Conservation (phyloP, 2,888 invertebrate species). For the Drosophila longiperda region DNA sequence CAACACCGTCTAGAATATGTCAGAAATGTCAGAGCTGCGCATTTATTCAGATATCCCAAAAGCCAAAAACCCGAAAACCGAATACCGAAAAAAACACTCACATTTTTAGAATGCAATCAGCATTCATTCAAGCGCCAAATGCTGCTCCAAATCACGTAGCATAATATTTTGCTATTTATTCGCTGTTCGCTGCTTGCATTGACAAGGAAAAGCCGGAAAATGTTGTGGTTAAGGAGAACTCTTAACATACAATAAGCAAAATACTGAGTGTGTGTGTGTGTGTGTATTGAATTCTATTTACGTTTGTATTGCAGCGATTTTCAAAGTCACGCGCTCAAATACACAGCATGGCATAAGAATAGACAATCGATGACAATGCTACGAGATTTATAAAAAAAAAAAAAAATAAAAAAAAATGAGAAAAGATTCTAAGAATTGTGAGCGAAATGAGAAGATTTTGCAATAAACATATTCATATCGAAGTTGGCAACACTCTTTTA, state of each 20-base stretch:
- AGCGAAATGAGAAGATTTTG: not conserved
- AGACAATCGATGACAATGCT: slow-evolving; percentile 60
- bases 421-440: not conserved
- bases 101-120: slow-evolving; percentile 55
- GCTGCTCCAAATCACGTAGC: slow-evolving; percentile 73
- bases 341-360: slow-evolving; percentile 31
- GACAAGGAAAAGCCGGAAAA: slow-evolving; percentile 61
- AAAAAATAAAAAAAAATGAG: slow-evolving; percentile 7
- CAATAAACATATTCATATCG: not conserved
- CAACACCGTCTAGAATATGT: not conserved
- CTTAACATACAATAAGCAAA: slow-evolving; percentile 15
- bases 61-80: slow-evolving; percentile 15
- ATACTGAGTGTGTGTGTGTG: not conserved
- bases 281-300: slow-evolving; percentile 24
- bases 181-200: slow-evolving; percentile 26
- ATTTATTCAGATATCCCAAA: slow-evolving; percentile 33
- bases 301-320: slow-evolving; percentile 54
- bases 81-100: slow-evolving; percentile 2
- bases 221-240: slow-evolving; percentile 20
- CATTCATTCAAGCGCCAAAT: slow-evolving; percentile 67
- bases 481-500: slow-evolving; percentile 3
- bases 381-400: slow-evolving; percentile 6
- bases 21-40: slow-evolving; percentile 14
- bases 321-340: slow-evolving; percentile 74
- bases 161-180: slow-evolving; percentile 73